Base-by-base conservation (phyloP, 2,797 vertebrate species). In the Chloroceryle inda region DNA sequence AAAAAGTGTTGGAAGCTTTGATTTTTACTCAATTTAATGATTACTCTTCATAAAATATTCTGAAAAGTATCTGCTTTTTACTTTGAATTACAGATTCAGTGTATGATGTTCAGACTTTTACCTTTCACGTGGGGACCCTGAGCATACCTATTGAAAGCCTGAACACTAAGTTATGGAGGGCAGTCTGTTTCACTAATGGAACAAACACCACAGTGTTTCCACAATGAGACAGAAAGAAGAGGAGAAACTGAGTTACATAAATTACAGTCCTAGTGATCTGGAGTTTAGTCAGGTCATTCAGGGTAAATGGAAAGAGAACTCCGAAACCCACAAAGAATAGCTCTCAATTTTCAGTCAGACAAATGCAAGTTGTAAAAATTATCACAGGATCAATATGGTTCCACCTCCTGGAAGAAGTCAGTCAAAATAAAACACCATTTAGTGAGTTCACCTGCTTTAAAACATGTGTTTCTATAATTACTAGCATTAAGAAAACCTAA, bases 21-120 rank as follows among this genome's bases (percentile, higher is more conserved):
- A 64, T 73, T 94, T 88, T 90, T 53, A 52, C 24, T 69, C 45
- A 31, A 8, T 68, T 83, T 94, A 88, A 87, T 77, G 35, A 86
- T 38, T 72, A 73, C 11, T 44, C 19, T 33, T 89, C n/a, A 73
- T 58, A 58, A 45, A 58, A 58, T 16, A 40, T 12, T 77, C 74
- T 66, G 31, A 75, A 92, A 83, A 86, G 44, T 27, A 75, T 13
- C n/a, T 62, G 40, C 20, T 78, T 69, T 82, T 19, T 38, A 78
- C 29, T 88, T 81, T 82, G 33, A 92, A 69, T 82, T 66, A 73
- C 21, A 85, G 63, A 17, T 61, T 58, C 40, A 81, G 37, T 21
- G 13, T 78, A 50, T 4, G 62, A 74, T 67, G 44, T 44, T 88
- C 40, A 40, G 52, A 83, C 47, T 71, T 78, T 64, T 61, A 14